phyloP scores from a whole-genome alignment of 2,797 vertebrate species.

The Notamacropus eugenii region DNA sequence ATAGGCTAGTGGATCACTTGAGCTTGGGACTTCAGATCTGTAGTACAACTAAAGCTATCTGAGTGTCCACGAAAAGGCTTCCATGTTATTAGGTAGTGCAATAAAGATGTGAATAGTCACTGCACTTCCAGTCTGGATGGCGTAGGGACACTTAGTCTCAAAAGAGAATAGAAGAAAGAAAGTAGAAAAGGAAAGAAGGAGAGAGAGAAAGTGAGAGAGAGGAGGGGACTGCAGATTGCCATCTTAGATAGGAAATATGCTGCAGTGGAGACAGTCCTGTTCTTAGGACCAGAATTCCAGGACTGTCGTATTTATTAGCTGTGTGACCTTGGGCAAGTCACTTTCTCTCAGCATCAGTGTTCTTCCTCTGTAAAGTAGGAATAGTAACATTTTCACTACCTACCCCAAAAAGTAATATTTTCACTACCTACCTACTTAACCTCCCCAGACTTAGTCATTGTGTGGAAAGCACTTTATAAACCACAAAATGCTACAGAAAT shows the following conservation, averaged over 20 bases:
- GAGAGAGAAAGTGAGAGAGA: background rate
- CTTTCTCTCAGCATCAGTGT: background rate
- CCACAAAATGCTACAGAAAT: background rate
- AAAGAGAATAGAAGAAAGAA: background rate
- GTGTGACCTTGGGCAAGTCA: background rate
- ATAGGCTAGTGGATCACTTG: background rate
- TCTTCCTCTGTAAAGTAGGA: background rate
- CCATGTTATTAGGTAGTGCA: background rate
- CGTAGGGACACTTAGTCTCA: background rate
- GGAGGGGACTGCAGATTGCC: background rate
- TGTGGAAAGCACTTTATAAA: background rate
- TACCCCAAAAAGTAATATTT: background rate
- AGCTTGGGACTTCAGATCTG: background rate
- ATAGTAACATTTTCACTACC: background rate
- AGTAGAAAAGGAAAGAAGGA: background rate
- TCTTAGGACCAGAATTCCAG: background rate
- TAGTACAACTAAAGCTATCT: background rate
- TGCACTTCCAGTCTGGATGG: background rate
- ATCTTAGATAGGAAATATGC: background rate
- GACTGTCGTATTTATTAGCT: background rate
- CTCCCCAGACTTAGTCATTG: background rate
- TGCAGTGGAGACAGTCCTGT: background rate
- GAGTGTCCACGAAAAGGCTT: background rate
- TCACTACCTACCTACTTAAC: background rate
- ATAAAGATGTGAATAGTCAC: background rate